Base-by-base conservation (phyloP, 2,113 vertebrate genomes). In the Heterotis niloticus region DNA sequence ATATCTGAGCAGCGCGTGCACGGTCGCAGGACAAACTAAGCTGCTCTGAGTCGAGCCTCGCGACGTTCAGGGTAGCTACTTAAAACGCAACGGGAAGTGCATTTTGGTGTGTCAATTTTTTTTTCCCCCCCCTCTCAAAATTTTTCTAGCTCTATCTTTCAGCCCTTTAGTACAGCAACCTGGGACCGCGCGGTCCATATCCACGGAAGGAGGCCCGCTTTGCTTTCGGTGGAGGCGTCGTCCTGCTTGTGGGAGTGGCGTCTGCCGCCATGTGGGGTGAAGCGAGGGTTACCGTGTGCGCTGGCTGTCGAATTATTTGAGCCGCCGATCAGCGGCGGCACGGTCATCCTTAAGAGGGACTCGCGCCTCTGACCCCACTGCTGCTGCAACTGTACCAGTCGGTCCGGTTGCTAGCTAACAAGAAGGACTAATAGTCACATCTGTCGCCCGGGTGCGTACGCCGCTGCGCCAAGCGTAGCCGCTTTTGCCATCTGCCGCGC, bases 401-500 rank as follows among this genome's bases (percentile, higher is more conserved):
- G 78, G 26, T 54, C 71, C 56, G 60, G 82, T 82, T 23, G 64
- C 64, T 73, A 52, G 51, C 68, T 67, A 75, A 23, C 69, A 54
- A 23, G 69, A 34, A 59, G 13, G 69, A 75, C 59, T 81, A 82
- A 82, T 78, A 62, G 64, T 79, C 73, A 77, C 79, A 82, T 81
- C 81, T 85, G 81, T 84, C 76, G 66, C 71, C 56, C 65, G 77
- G 26, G 62, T 72, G 78, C 64, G 69, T 68, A 52, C 62, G 64
- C 79, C 72, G 57, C 62, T 34, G 69, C 68, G 73, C 69, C 54
- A 81, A 66, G 81, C 60, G 69, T 14, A 75, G 82, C 80, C 79
- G 81, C 76, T 71, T 83, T 78, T 75, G 64, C 81, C 82, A 83
- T 85, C 85, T 84, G 85, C 75, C 80, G 16, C 64, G 12, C 77